Evolutionary conservation across 2,113 vertebrate genomes (phyloP).

Genomic region (Solea senegalensis): DNA sequence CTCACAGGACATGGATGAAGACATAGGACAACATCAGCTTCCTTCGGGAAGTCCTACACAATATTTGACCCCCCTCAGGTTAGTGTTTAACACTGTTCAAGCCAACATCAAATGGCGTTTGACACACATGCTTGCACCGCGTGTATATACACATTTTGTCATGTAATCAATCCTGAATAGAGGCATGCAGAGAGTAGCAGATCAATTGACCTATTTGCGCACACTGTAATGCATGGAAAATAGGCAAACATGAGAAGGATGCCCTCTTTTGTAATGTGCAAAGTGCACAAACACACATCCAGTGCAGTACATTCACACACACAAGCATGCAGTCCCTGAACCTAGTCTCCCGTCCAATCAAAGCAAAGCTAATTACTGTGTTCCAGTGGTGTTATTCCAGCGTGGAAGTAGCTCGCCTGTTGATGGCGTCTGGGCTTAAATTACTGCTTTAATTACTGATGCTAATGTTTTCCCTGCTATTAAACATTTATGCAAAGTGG

Average conservation of each 20-base stretch:
- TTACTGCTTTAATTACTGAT: constrained; percentile 82
- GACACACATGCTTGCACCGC: constrained; percentile 13
- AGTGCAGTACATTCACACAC: constrained; percentile 1
- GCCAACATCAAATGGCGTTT: constrained; percentile 56
- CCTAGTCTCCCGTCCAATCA: constrained; percentile 70
- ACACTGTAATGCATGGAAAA: constrained; percentile 11
- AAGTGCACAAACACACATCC: constrained; percentile 12
- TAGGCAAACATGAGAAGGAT: constrained; percentile 35
- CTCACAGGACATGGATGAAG: constrained; percentile 56
- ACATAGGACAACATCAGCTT: constrained; percentile 64
- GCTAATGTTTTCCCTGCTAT: constrained; percentile 81
- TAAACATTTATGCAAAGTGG: constrained; percentile 82
- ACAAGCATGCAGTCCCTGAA: constrained; percentile 30
- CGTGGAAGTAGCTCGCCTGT: constrained; percentile 69
- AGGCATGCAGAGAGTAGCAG: constrained; percentile 19
- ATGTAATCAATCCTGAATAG: constrained; percentile 40
- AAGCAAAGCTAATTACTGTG: constrained; percentile 76
- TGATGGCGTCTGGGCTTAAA: constrained; percentile 76
- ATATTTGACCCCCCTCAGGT: constrained; percentile 71
- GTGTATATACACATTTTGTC: constrained; percentile 32
- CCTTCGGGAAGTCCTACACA: constrained; percentile 62
- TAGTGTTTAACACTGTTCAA: constrained; percentile 62
- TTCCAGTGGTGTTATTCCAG: constrained; percentile 74
- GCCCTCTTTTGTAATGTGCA: constrained; percentile 24
- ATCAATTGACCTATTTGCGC: constrained; percentile 58